Percentiles rank a stretch among this genome's conserved stretches.
phyloP scores from a whole-genome alignment of 1,140 invertebrate genomes.

The Dolichoris vasculosae region DNA sequence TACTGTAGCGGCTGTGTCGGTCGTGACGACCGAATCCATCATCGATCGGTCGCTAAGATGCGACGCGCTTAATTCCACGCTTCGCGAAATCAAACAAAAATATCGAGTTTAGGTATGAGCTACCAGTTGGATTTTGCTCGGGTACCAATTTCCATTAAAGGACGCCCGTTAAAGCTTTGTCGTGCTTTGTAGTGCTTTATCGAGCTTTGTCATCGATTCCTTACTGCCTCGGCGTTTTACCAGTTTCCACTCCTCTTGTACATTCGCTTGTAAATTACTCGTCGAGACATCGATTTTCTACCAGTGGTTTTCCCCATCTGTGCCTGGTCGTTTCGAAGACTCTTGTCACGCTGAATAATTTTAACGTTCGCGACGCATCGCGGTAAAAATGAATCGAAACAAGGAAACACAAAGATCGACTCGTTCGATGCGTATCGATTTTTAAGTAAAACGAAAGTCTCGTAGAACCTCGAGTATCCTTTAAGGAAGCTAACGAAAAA shows the following conservation, averaged over 20 bases:
- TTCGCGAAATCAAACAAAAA: neutral
- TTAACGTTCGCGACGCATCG: too few relatives aligned
- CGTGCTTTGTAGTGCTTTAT: too few relatives aligned
- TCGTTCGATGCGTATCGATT: too few relatives aligned
- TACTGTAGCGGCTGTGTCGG: slow-evolving; percentile 39
- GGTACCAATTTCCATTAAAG: neutral
- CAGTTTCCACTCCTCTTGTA: neutral
- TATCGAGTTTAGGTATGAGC: neutral
- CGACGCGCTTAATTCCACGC: neutral
- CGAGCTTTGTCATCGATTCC: slow-evolving; percentile 6
- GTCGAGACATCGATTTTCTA: neutral
- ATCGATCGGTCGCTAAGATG: neutral
- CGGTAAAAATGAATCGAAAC: too few relatives aligned
- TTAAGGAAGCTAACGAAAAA: too few relatives aligned
- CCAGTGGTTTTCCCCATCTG: neutral
- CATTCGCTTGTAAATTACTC: neutral
- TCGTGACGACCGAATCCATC: neutral
- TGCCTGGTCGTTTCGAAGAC: neutral
- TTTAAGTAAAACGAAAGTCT: too few relatives aligned
- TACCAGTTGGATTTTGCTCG: neutral
- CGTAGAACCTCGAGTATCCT: too few relatives aligned
- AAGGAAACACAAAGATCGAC: too few relatives aligned
- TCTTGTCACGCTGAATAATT: too few relatives aligned
- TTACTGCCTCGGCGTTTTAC: neutral
- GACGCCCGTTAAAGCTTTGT: neutral